Percentiles rank a stretch among this genome's conserved stretches.
phyloP scores from a whole-genome alignment of 2,888 invertebrate genomes.

The Gasteruption jaculator region DNA sequence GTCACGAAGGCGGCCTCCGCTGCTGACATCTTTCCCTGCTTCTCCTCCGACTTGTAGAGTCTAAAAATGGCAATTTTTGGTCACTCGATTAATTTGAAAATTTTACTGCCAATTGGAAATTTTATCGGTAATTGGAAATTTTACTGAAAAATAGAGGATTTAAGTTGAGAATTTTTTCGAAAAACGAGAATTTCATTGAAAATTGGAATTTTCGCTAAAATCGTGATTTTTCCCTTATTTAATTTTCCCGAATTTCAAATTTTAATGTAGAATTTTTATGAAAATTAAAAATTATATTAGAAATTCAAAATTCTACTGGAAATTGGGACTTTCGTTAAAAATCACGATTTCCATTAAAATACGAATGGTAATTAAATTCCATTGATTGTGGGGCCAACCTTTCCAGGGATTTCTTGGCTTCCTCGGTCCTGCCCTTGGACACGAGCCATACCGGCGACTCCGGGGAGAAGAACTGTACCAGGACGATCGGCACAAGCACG shows the following conservation, averaged over 20 bases:
- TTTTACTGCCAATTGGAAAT: background rate
- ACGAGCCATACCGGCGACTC: slow-evolving; percentile 62
- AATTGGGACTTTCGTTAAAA: background rate
- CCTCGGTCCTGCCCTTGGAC: slow-evolving; percentile 55
- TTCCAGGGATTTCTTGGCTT: slow-evolving; percentile 55
- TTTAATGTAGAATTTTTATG: background rate
- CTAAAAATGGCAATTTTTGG: slow-evolving; percentile 25
- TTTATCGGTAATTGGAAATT: no score
- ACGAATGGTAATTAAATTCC: no score
- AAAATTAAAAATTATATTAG: background rate
- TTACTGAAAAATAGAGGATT: no score
- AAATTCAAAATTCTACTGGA: no score
- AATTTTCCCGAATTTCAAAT: background rate
- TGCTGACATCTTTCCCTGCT: slow-evolving; percentile 36
- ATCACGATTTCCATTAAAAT: background rate
- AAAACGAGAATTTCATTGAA: no score
- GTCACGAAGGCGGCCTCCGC: slow-evolving; percentile 55
- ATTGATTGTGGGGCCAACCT: no score
- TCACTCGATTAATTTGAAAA: background rate
- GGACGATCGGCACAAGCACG: slow-evolving; percentile 53
- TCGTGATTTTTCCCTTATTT: no score
- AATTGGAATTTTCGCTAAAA: no score
- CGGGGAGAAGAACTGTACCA: slow-evolving; percentile 54
- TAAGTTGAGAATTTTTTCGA: no score
- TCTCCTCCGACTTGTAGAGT: slow-evolving; percentile 37